Base-by-base conservation (phyloP, 2,113 vertebrate genomes). In the Scytalopus superciliaris region DNA sequence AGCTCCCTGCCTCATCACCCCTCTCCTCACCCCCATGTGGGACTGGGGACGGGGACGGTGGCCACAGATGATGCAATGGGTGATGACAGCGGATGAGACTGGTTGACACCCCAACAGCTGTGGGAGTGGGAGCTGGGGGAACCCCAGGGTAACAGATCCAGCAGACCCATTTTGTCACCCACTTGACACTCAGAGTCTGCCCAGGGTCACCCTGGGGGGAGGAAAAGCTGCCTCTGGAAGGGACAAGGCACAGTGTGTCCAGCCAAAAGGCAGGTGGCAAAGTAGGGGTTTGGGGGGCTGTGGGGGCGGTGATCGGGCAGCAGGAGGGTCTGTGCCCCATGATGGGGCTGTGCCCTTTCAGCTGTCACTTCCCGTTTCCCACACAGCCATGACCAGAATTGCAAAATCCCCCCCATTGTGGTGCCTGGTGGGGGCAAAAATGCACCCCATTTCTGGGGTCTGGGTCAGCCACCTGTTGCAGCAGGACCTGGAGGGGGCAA, bases 231-330 rank as follows among this genome's bases (percentile, higher is more conserved):
- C n/a, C 39, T 55, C 78, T 76, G 63, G 25, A 55, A 55, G 5
- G 31, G 25, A 30, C 45, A 3, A 82, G 42, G 21, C 30, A 56
- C 0, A 1, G 30, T 8, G 14, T 4, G 23, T 59, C 33, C 37
- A 60, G 45, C 45, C 39, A 39, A 67, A 60, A 68, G 37, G 45
- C 68, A 67, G n/a, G 9, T 25, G 69, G 44, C 60, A 31, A 31
- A 62, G 31, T 10, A 40, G n/a, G 55, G 49, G 12, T 3, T 19
- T 15, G 74, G 7, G 0, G 35, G 3, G 42, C 23, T 18, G 62
- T 4, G 21, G 27, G 27, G 18, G 2, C 3, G 6, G 28, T 47
- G 45, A 0, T 19, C 0, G 0, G 14, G n/a, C 2, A 5, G 44
- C 15, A 9, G 37, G 25, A 45, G 7, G 2, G 33, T 12, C 53